These are phyloP conservation scores for Silurus glanis DNA, from an alignment of 2,113 vertebrate genomes.

Conservation along the genomic window DNA sequence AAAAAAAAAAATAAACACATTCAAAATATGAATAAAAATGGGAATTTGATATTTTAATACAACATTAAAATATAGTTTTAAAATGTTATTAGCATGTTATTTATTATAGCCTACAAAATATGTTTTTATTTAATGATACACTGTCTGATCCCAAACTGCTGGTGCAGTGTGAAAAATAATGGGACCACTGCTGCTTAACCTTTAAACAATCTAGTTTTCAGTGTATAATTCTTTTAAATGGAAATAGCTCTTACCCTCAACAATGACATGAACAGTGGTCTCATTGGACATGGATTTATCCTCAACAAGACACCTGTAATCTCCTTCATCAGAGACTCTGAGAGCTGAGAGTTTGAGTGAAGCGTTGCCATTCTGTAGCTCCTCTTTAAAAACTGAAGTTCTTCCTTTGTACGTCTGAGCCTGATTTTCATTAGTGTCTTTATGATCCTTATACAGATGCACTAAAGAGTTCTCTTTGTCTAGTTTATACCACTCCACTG, in stretches of 20 bases:
- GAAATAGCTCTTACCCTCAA: not conserved
- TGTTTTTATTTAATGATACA: not conserved
- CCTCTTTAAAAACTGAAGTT: not conserved
- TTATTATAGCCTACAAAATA: not conserved
- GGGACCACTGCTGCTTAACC: not conserved
- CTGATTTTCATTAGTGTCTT: not conserved
- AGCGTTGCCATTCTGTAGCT: slow-evolving; percentile 8
- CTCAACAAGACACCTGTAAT: not conserved
- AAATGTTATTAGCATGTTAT: not conserved
- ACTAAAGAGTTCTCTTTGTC: not conserved
- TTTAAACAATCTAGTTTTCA: not conserved
- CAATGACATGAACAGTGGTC: not conserved
- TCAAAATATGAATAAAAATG: not conserved
- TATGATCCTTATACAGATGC: not conserved
- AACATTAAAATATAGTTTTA: not conserved
- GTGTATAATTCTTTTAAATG: no score
- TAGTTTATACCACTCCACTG: not conserved
- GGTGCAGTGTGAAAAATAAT: not conserved
- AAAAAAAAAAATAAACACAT: not conserved
- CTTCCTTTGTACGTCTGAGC: not conserved
- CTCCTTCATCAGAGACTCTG: not conserved
- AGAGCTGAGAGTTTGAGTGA: not conserved
- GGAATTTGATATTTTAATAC: no score
- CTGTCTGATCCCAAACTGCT: no score
- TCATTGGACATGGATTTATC: not conserved